phyloP scores from a whole-genome alignment of 2,797 vertebrate species.

The Spinus pinus region DNA sequence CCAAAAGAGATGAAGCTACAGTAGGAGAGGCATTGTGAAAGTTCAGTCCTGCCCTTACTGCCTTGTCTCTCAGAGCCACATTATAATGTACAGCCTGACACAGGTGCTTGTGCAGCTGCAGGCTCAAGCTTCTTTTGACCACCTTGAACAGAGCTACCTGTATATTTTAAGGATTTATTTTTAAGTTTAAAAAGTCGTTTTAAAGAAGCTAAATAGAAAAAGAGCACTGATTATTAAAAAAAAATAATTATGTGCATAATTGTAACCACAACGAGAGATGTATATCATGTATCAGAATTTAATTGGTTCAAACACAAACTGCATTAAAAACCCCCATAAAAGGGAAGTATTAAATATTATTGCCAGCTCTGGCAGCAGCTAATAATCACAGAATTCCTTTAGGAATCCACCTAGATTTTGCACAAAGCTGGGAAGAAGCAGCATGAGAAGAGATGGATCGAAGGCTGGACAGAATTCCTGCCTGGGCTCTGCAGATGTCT shows the following conservation, averaged over 20 bases:
- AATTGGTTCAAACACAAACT: neutral
- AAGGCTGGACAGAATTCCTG: neutral
- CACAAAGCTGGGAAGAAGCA: neutral
- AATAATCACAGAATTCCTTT: neutral
- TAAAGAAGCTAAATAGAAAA: neutral
- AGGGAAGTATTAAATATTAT: neutral
- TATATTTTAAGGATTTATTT: neutral
- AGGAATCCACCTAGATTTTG: neutral
- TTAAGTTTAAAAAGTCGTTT: neutral
- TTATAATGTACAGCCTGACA: neutral
- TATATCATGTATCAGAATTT: neutral
- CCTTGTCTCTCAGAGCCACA: neutral
- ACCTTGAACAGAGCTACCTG: neutral
- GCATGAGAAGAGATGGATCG: neutral
- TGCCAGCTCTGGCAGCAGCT: neutral
- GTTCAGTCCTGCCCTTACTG: neutral
- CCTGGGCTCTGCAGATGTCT: neutral
- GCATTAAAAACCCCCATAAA: neutral
- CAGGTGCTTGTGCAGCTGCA: neutral
- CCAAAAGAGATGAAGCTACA: neutral
- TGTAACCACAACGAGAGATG: accelerated
- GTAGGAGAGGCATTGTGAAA: neutral
- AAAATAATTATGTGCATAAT: neutral
- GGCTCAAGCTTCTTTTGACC: neutral
- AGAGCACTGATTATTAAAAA: neutral